Base-by-base conservation (phyloP, 2,797 vertebrate genomes). In the Pantherophis vulpinus region DNA sequence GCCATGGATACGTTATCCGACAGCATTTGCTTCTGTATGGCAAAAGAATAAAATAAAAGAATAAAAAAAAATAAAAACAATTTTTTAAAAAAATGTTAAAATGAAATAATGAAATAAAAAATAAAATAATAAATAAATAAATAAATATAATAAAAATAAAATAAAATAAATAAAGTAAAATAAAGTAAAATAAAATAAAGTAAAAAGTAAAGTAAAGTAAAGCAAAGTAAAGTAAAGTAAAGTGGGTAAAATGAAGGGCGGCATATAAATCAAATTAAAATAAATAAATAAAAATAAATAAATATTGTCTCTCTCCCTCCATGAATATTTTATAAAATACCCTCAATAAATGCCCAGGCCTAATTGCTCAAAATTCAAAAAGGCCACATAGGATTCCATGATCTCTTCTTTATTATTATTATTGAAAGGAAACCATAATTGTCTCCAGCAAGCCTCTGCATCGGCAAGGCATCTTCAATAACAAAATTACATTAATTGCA, bases 401-500 rank as follows among this genome's bases (percentile, higher is more conserved):
- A 96, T 93, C 97, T 95, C 93, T 96, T 95, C 92, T 37, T n/a
- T 8, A 23, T 61, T 32, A 42, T 61, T 32, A 42, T 79, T 91
- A 54, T 86, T n/a, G 83, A n/a, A 86, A 96, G 97, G 97, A 98
- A 98, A 97, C 94, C 96, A 1, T 98, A 98, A 98, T 98, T 98
- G 97, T 98, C 97, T 97, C 96, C 94, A 96, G 96, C 95, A 97
- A 97, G 96, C 96, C 96, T 96, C 96, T 97, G 97, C 98, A 97
- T 97, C 97, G 97, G 97, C 95, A 96, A 83, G 96, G 96, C 97
- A 97, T 98, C 97, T 98, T 98, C 97, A 97, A 96, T 98, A 98
- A 98, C 97, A 97, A 98, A 98, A 98, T 98, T 98, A 97, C 97
- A 97, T 98, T 97, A 98, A 97, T 98, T 97, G 97, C 97, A 97